Base-by-base conservation (phyloP, 1,140 invertebrate genomes). In the Venturia canescens region DNA sequence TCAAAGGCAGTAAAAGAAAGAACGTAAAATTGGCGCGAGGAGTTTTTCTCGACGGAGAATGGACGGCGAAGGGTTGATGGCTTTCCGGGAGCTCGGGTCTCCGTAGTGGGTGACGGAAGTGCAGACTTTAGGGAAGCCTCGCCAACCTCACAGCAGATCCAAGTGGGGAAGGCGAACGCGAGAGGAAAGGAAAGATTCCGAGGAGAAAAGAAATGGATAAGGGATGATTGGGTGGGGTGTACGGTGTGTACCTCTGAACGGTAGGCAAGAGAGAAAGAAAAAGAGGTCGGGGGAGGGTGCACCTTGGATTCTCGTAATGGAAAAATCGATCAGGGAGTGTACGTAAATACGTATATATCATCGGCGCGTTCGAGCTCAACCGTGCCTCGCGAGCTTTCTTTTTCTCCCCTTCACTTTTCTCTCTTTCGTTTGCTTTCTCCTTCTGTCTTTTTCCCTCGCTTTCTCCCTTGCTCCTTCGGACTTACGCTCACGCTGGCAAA, bases 261-360 rank as follows among this genome's bases (percentile, higher is more conserved):
- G 44, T 74, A 34, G 66, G 29, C 38, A 26, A 44, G 74, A 70
- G 78, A 48, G 29, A 66, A 23, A 31, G 74, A 70, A 75, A 48
- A 75, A 16, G 21, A 66, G 60, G n/a, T n/a, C n/a, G n/a, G n/a
- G n/a, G n/a, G n/a, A n/a, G 82, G 80, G 83, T 79, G 82, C 84
- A 85, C 83, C 83, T 83, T 82, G 84, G 85, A 86, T 86, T 84
- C 83, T 82, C 80, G 86, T 88, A 88, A 88, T 88, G 87, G 85
- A 83, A 88, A 88, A 88, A 88, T 88, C 87, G 87, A 88, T 88
- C 84, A 88, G 85, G 83, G 79, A 67, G 79, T 80, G 83, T 80
- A 81, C 78, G 77, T 77, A 78, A 80, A 78, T 80, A 78, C 72
- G 78, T 79, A 82, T 79, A 82, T 79, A 82, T 82, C 75, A 82